phyloP scores from a whole-genome alignment of 1,140 invertebrate species.

The Homarus americanus region DNA sequence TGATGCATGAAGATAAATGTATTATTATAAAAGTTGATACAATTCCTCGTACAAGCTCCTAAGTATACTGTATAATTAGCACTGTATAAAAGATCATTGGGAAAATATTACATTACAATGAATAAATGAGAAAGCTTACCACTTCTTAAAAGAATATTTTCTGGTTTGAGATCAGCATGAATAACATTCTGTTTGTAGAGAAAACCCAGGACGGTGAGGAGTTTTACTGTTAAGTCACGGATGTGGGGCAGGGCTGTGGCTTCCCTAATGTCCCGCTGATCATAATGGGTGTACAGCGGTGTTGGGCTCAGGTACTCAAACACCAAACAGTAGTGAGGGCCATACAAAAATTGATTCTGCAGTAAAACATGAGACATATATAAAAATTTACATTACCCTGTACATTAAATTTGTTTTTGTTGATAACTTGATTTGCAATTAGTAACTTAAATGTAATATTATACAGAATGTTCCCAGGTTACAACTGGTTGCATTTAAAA shows the following conservation, averaged over 20 bases:
- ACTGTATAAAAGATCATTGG: too few relatives aligned
- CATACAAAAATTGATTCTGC: constrained; percentile 77
- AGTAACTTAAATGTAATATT: too few relatives aligned
- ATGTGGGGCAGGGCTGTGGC: constrained; percentile 75
- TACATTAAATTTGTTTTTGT: too few relatives aligned
- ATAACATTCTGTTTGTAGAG: constrained; percentile 78
- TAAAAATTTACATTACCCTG: too few relatives aligned
- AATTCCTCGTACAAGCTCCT: background rate
- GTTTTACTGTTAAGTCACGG: constrained; percentile 76
- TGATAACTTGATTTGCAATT: too few relatives aligned
- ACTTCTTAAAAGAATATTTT: constrained; percentile 78
- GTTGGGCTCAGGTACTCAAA: constrained; percentile 77
- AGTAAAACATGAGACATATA: constrained; percentile 45
- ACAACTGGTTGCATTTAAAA: too few relatives aligned
- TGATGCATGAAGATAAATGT: too few relatives aligned
- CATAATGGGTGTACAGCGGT: constrained; percentile 75
- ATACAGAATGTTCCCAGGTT: too few relatives aligned
- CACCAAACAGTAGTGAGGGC: constrained; percentile 78
- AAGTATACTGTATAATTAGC: too few relatives aligned
- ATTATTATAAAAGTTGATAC: background rate
- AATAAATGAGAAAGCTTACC: constrained; percentile 73
- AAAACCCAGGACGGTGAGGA: constrained; percentile 78
- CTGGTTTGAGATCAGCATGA: constrained; percentile 79
- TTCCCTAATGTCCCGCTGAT: constrained; percentile 68
- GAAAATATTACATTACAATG: constrained; percentile 22